phyloP scores from a whole-genome alignment of 2,888 invertebrate species.

The Carpatolechia fugitivella region DNA sequence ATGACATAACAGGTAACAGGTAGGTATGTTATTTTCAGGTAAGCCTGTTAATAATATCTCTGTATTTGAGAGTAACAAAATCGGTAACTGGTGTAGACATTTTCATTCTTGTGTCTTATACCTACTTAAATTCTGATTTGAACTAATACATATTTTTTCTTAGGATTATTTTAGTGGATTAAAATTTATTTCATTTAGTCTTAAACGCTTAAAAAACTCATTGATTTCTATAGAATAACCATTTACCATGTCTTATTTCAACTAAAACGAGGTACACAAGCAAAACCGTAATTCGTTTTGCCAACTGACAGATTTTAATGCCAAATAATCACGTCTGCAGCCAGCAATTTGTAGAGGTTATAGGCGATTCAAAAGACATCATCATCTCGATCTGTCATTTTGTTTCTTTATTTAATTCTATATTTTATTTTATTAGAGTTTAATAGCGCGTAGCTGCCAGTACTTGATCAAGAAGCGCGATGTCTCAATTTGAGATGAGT shows the following conservation, averaged over 20 bases:
- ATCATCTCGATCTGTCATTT: constrained; percentile 32
- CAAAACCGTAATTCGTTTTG: constrained; percentile 51
- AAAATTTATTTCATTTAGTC: too few species aligned
- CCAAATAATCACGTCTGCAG: constrained; percentile 43
- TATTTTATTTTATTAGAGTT: constrained; percentile 26
- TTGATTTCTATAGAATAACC: too few species aligned
- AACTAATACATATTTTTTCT: too few species aligned
- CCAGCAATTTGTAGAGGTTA: constrained; percentile 19
- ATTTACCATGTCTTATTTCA: too few species aligned
- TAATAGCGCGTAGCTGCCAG: constrained; percentile 25
- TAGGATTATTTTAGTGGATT: too few species aligned
- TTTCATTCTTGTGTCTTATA: too few species aligned
- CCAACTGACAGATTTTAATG: constrained; percentile 49
- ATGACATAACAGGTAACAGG: too few species aligned
- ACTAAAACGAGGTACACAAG: constrained; percentile 38
- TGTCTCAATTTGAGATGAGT: background rate
- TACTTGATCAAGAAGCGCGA: background rate
- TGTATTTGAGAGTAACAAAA: too few species aligned
- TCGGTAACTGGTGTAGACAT: too few species aligned
- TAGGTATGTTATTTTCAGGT: background rate
- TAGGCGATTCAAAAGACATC: constrained; percentile 38
- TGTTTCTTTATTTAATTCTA: constrained; percentile 12
- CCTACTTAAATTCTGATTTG: too few species aligned
- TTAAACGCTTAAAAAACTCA: too few species aligned
- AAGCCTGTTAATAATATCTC: background rate